Conservation (phyloP, 2,113 vertebrate genomes). For the Terrapene triunguis region DNA sequence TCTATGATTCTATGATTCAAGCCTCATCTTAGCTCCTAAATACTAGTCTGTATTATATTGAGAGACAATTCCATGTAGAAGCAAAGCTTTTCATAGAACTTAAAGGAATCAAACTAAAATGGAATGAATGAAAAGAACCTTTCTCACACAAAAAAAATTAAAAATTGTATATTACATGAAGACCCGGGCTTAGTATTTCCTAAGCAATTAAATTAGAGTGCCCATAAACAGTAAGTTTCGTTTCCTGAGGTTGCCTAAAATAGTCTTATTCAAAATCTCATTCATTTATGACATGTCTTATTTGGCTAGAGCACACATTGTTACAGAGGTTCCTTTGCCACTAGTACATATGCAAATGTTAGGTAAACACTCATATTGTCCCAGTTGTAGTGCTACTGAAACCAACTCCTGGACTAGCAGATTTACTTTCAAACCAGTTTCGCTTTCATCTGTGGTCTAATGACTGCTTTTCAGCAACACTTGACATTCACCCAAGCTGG, state of each 20-base stretch:
- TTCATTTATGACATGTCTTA: neutral
- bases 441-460: neutral
- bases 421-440: neutral
- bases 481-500: neutral
- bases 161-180: neutral
- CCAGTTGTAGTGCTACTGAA: neutral
- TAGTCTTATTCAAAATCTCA: neutral
- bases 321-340: neutral
- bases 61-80: neutral
- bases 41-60: neutral
- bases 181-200: neutral
- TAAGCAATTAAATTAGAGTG: neutral
- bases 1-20: neutral
- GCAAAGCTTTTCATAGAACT: neutral
- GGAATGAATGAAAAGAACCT: neutral
- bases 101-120: slow-evolving; percentile 17
- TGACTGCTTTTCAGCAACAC: neutral
- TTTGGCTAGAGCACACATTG: neutral
- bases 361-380: neutral
- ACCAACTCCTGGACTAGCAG: neutral
- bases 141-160: neutral
- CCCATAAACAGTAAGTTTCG: neutral
- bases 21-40: slow-evolving; percentile 4
- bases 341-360: neutral
- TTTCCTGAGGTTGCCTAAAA: slow-evolving; percentile 22